Conservation (phyloP, 2,888 invertebrate genomes). For the Hydriomena furcata region DNA sequence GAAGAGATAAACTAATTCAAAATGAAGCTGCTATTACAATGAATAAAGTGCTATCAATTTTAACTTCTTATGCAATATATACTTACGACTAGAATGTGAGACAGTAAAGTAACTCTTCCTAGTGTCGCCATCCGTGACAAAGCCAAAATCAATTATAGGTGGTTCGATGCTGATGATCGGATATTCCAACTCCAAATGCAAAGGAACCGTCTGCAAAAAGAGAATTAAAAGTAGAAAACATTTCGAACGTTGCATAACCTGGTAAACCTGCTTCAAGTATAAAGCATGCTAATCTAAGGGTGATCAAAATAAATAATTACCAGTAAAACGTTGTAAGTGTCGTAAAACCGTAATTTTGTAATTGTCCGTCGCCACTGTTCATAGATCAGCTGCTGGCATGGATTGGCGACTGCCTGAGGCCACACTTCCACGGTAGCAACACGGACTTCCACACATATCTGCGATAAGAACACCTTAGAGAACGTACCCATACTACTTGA, state of each 20-base stretch:
- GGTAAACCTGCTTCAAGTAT: too few relatives aligned
- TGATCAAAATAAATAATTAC: too few relatives aligned
- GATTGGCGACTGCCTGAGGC: slow-evolving; percentile 29
- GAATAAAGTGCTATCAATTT: too few relatives aligned
- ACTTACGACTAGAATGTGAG: slow-evolving; percentile 64
- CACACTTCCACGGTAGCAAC: slow-evolving; percentile 41
- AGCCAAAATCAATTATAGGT: slow-evolving; percentile 52
- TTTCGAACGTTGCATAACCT: too few relatives aligned
- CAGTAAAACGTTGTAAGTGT: slow-evolving; percentile 44
- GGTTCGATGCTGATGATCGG: slow-evolving; percentile 53
- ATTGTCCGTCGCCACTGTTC: slow-evolving; percentile 14
- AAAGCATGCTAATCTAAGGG: too few relatives aligned
- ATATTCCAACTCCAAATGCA: slow-evolving; percentile 56
- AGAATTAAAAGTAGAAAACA: too few relatives aligned
- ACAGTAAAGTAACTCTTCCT: slow-evolving; percentile 61
- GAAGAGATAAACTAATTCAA: background rate
- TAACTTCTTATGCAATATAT: too few relatives aligned
- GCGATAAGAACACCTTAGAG: background rate
- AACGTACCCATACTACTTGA: too few relatives aligned
- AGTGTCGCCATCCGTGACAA: slow-evolving; percentile 57
- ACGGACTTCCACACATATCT: slow-evolving; percentile 52
- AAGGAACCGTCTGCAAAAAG: slow-evolving; percentile 48
- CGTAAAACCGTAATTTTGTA: slow-evolving; percentile 47
- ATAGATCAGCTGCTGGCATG: slow-evolving; percentile 3
- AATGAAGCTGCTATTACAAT: too few relatives aligned